phyloP scores from a whole-genome alignment of 2,888 invertebrate genomes.

The Chrysolina haemoptera region DNA sequence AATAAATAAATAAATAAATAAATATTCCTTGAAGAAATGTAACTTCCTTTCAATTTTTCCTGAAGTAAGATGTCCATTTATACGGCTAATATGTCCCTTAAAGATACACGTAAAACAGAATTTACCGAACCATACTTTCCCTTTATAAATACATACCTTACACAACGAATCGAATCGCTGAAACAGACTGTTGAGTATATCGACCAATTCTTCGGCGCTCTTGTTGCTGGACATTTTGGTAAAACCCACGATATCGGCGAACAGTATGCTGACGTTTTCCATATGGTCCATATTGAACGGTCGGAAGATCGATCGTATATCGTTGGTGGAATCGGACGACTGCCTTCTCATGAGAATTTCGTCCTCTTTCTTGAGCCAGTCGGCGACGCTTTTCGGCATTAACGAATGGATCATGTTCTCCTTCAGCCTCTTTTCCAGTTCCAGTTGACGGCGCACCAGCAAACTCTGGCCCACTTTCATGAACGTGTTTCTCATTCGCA shows the following conservation, averaged over 20 bases:
- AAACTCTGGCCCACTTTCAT: constrained; percentile 97
- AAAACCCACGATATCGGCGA: constrained; percentile 98
- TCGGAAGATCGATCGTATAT: constrained; percentile 80
- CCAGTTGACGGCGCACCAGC: constrained; percentile 89
- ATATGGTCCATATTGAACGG: constrained; percentile 98
- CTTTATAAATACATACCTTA: constrained; percentile 65
- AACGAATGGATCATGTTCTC: constrained; percentile 98
- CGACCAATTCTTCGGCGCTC: constrained; percentile 95
- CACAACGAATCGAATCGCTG: constrained; percentile 85
- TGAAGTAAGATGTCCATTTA: no score
- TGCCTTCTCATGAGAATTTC: constrained; percentile 74
- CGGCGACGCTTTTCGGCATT: constrained; percentile 95
- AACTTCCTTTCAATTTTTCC: no score
- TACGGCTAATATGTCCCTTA: no score
- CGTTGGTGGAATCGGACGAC: constrained; percentile 73
- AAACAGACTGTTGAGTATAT: constrained; percentile 95
- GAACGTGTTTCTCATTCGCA: constrained; percentile 94
- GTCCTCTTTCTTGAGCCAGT: constrained; percentile 87
- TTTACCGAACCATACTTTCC: no score
- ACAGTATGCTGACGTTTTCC: constrained; percentile 96
- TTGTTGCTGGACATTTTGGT: constrained; percentile 98
- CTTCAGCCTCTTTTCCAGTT: constrained; percentile 94
- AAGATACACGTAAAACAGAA: no score
- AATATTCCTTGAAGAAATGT: no score
- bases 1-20: no score